These are phyloP conservation scores for Tamandua tetradactyla DNA, from an alignment of 2,797 vertebrate genomes.

Conservation along the genomic window DNA sequence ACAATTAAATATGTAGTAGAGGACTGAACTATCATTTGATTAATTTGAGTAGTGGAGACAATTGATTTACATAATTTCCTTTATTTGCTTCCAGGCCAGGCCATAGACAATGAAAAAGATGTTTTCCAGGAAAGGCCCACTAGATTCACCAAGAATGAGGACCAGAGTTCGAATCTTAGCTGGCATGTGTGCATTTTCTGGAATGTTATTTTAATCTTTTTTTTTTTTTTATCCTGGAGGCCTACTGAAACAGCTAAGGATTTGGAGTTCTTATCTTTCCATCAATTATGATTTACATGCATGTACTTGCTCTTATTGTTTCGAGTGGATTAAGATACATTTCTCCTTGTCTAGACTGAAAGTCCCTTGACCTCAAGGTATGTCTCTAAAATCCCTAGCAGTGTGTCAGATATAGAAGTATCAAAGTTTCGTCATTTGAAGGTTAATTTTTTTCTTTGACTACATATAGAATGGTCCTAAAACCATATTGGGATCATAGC, in stretches of 20 bases:
- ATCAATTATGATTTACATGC: not conserved
- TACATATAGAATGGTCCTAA: slow-evolving; percentile 20
- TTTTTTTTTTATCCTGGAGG: slow-evolving; percentile 4
- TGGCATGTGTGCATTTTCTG: not conserved
- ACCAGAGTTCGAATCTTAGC: not conserved
- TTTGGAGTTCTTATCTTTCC: not conserved
- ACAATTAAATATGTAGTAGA: not conserved
- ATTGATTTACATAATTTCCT: not conserved
- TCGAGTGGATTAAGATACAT: not conserved
- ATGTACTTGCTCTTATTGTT: not conserved
- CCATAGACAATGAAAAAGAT: not conserved
- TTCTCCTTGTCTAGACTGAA: not conserved
- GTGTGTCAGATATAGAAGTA: not conserved
- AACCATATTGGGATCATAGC: not conserved
- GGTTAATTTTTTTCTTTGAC: slow-evolving; percentile 3
- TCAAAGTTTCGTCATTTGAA: slow-evolving; percentile 4
- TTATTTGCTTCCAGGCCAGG: not conserved
- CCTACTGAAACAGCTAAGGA: not conserved
- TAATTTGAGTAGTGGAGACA: not conserved
- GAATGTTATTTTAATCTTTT: not conserved
- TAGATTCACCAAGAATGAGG: no score
- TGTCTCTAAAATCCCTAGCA: not conserved
- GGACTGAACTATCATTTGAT: not conserved
- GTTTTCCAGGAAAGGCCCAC: not conserved
- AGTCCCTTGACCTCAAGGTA: not conserved